These are phyloP conservation scores for Brachionus koreanus DNA, from an alignment of 1,140 invertebrate genomes.

Conservation along the genomic window DNA sequence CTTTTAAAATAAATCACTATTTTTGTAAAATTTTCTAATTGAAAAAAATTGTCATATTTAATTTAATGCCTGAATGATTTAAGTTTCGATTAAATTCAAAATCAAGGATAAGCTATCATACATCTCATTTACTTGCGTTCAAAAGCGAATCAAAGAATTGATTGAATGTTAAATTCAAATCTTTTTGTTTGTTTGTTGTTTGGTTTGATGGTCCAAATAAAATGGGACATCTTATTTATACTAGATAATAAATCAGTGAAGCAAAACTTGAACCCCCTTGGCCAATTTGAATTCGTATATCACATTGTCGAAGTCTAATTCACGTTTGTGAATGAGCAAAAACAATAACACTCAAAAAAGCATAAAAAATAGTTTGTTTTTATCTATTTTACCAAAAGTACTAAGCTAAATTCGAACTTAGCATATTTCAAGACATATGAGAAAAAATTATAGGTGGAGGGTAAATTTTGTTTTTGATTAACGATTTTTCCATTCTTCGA, in stretches of 20 bases:
- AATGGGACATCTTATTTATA: slow-evolving; percentile 38
- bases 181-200: neutral
- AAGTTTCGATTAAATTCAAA: neutral
- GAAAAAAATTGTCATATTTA: neutral
- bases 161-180: neutral
- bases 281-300: slow-evolving; percentile 41
- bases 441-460: slow-evolving; percentile 33
- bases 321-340: slow-evolving; percentile 36
- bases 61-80: slow-evolving; percentile 16
- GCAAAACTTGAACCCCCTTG: slow-evolving; percentile 32
- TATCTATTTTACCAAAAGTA: slow-evolving; percentile 28
- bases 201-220: slow-evolving; percentile 24
- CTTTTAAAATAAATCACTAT: neutral
- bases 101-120: neutral
- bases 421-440: slow-evolving; percentile 32
- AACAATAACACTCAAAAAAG: slow-evolving; percentile 39
- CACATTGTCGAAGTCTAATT: slow-evolving; percentile 31
- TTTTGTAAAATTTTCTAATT: neutral
- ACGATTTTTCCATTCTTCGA: slow-evolving; percentile 20
- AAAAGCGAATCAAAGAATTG: neutral
- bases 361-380: slow-evolving; percentile 36
- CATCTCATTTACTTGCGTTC: neutral
- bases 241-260: slow-evolving; percentile 14
- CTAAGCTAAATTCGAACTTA: slow-evolving; percentile 23
- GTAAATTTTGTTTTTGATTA: slow-evolving; percentile 39